Percentiles rank a stretch among this genome's conserved stretches.
Evolutionary conservation across 2,113 vertebrate species (phyloP).

Genomic region (Fregetta grallaria): DNA sequence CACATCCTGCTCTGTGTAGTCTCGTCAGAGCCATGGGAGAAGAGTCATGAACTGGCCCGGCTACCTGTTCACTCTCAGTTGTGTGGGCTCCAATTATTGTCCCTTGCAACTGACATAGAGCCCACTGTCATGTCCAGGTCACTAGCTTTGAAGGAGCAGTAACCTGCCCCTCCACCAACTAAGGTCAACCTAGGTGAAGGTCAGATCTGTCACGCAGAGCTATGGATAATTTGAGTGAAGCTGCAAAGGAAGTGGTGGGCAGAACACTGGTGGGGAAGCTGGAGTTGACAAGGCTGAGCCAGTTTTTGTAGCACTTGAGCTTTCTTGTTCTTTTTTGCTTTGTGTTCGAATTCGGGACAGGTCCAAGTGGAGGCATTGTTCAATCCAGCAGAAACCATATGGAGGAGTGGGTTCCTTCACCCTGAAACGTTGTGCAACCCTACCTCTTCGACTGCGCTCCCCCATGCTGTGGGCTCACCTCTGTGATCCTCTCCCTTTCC

Average conservation of each 20-base stretch:
- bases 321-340: not conserved
- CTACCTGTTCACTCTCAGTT: not conserved
- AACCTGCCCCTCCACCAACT: not conserved
- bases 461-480: not conserved
- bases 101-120: not conserved
- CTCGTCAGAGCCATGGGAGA: not conserved
- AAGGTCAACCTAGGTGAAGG: not conserved
- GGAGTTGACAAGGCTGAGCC: not conserved
- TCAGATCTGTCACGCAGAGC: not conserved
- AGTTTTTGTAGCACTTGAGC: not conserved
- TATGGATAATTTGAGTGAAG: not conserved
- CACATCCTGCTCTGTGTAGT: not conserved
- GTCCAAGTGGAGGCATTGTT: not conserved
- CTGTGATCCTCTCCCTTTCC: not conserved
- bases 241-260: not conserved
- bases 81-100: fast-evolving
- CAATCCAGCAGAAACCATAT: not conserved
- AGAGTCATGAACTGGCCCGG: not conserved
- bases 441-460: not conserved
- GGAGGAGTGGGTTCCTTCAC: not conserved
- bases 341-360: not conserved
- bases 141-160: not conserved
- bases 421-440: not conserved
- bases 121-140: not conserved
- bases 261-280: not conserved